A percentile compares a stretch with the other conserved stretches of the same genome.
Evolutionary conservation across 1,140 invertebrate species (phyloP).

Genomic region (Drosophila triauraria): DNA sequence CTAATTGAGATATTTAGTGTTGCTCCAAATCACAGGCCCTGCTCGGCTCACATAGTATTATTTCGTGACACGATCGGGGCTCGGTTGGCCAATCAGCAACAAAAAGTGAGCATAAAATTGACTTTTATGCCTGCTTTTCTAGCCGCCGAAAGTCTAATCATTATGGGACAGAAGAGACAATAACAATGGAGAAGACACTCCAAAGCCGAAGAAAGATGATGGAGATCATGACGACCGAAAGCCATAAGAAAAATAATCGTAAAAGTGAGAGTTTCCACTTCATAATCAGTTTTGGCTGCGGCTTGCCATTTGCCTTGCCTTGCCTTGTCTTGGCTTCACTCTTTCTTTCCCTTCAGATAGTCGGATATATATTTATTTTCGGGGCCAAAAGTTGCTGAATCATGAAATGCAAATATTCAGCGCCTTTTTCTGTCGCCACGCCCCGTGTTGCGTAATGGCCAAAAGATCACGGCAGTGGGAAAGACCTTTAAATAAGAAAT

Average conservation of each 20-base stretch:
- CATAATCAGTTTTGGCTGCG: slow-evolving; percentile 64
- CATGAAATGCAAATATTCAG: slow-evolving; percentile 61
- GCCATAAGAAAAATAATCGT: slow-evolving; percentile 81
- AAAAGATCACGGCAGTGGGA: slow-evolving; percentile 18
- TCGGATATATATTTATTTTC: neutral
- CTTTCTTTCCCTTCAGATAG: slow-evolving; percentile 38
- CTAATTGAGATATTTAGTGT: slow-evolving; percentile 83
- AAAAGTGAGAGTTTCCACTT: slow-evolving; percentile 83
- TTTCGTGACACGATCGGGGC: slow-evolving; percentile 63
- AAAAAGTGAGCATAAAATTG: slow-evolving; percentile 82
- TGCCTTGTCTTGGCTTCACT: slow-evolving; percentile 2
- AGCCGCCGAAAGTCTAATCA: slow-evolving; percentile 74
- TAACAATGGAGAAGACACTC: slow-evolving; percentile 41
- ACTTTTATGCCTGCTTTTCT: slow-evolving; percentile 77
- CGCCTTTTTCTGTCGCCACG: slow-evolving; percentile 54
- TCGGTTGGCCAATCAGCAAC: slow-evolving; percentile 63
- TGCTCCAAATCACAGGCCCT: slow-evolving; percentile 72
- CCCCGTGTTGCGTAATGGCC: slow-evolving; percentile 67
- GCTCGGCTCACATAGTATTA: slow-evolving; percentile 12
- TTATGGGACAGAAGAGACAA: slow-evolving; percentile 74
- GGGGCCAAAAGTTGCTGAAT: slow-evolving; percentile 13
- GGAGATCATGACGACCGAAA: slow-evolving; percentile 66
- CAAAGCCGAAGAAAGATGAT: slow-evolving; percentile 20
- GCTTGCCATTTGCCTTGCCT: slow-evolving; percentile 50
- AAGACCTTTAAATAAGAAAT: slow-evolving; percentile 9